Percentiles rank a stretch among this genome's conserved stretches.
Conservation (phyloP, 2,888 invertebrate species). For the Drosophila silvestris region DNA sequence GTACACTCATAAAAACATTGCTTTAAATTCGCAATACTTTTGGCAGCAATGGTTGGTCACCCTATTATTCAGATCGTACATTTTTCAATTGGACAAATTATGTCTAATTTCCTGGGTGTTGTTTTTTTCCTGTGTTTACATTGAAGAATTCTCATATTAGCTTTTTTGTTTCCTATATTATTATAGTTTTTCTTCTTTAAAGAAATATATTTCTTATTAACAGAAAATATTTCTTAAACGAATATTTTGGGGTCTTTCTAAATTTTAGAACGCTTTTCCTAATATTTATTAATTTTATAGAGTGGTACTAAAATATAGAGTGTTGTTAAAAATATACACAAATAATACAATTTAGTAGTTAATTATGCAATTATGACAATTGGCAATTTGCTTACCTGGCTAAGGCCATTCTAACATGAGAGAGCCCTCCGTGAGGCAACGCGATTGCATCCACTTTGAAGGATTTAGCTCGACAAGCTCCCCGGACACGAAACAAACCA, state of each 20-base stretch:
- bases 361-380: background rate
- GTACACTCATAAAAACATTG: too few relatives aligned
- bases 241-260: background rate
- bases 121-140: background rate
- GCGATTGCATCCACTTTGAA: conserved; percentile 87
- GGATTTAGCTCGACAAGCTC: conserved; percentile 60
- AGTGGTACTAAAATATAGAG: background rate
- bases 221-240: background rate
- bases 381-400: conserved; percentile 87
- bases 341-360: background rate
- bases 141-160: background rate
- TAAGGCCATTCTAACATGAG: conserved; percentile 89
- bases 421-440: conserved; percentile 87
- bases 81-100: background rate
- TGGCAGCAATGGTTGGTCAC: too few relatives aligned
- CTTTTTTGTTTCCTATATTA: background rate
- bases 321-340: background rate
- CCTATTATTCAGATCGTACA: too few relatives aligned
- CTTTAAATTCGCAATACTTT: too few relatives aligned
- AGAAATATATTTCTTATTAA: background rate
- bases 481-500: conserved; percentile 28
- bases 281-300: background rate
- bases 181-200: background rate
- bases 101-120: background rate
- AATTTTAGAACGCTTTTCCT: background rate